phyloP scores from a whole-genome alignment of 2,888 invertebrate genomes.

The Phanerotoma sp. region DNA sequence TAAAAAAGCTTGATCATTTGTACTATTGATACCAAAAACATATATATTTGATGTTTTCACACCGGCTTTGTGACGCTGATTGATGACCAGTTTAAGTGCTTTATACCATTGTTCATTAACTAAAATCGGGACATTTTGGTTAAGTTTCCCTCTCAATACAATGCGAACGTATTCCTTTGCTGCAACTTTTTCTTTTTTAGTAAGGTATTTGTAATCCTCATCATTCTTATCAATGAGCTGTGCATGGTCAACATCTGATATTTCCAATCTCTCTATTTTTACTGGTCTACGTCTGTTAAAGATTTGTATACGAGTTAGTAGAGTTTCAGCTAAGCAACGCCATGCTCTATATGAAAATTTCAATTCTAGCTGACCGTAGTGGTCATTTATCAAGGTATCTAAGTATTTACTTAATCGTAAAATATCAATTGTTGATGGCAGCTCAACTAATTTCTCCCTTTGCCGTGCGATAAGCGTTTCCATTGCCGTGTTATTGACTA shows the following conservation, averaged over 20 bases:
- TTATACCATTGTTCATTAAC: slow-evolving; percentile 14
- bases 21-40: slow-evolving; percentile 26
- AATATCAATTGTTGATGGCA: slow-evolving; percentile 27
- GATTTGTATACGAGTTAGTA: slow-evolving; percentile 22
- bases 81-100: slow-evolving; percentile 20
- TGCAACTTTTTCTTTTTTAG: slow-evolving; percentile 9
- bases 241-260: slow-evolving; percentile 25
- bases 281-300: slow-evolving; percentile 35
- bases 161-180: slow-evolving; percentile 15
- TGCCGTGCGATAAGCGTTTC: slow-evolving; percentile 20
- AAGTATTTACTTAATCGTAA: slow-evolving; percentile 18
- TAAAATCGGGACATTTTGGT: too few species aligned
- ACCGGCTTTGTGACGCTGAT: slow-evolving; percentile 9
- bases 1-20: slow-evolving; percentile 8
- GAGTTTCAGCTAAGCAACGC: slow-evolving; percentile 11
- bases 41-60: slow-evolving; percentile 26
- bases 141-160: slow-evolving; percentile 27
- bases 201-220: slow-evolving; percentile 16
- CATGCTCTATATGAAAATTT: slow-evolving; percentile 18
- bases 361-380: slow-evolving; percentile 8
- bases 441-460: slow-evolving; percentile 10
- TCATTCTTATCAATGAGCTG: slow-evolving; percentile 19
- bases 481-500: slow-evolving; percentile 20
- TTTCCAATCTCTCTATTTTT: slow-evolving; percentile 26
- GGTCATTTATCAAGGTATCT: background rate